These are phyloP conservation scores for Lasioglossum malachurum DNA, from an alignment of 2,888 invertebrate species.

Conservation along the genomic window DNA sequence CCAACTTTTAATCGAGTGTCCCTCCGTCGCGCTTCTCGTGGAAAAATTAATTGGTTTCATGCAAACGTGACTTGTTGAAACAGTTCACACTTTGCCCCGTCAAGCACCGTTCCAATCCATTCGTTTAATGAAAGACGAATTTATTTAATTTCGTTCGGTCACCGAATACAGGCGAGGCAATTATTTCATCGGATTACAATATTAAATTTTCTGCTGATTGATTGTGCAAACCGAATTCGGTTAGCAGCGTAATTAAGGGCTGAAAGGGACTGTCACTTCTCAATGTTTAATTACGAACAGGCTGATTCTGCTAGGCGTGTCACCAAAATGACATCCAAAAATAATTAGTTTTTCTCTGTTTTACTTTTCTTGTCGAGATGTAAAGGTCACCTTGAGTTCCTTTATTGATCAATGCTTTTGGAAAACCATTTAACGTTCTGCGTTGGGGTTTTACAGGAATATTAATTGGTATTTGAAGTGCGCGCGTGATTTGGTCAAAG, in stretches of 20 bases:
- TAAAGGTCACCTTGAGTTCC: too few species aligned
- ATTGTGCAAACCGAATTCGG: neutral
- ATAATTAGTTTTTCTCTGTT: too few species aligned
- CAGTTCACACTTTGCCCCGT: neutral
- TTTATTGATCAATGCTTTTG: too few species aligned
- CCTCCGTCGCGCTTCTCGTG: neutral
- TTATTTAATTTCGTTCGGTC: neutral
- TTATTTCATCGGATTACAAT: neutral
- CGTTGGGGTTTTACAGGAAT: too few species aligned
- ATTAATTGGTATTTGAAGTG: too few species aligned
- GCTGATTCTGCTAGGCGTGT: too few species aligned
- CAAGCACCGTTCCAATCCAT: too few species aligned
- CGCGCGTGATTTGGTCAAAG: too few species aligned
- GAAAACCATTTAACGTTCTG: too few species aligned
- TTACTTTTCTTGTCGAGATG: too few species aligned
- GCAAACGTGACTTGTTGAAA: neutral
- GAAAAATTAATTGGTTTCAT: neutral
- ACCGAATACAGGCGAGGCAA: neutral
- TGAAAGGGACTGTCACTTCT: neutral
- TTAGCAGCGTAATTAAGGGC: neutral
- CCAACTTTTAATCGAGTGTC: conserved; percentile 37
- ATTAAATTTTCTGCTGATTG: neutral
- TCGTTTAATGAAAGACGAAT: neutral
- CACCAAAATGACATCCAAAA: too few species aligned
- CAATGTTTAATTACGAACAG: too few species aligned